Evolutionary conservation across 2,113 vertebrate genomes (phyloP).

Genomic region (Vanacampus margaritifer): DNA sequence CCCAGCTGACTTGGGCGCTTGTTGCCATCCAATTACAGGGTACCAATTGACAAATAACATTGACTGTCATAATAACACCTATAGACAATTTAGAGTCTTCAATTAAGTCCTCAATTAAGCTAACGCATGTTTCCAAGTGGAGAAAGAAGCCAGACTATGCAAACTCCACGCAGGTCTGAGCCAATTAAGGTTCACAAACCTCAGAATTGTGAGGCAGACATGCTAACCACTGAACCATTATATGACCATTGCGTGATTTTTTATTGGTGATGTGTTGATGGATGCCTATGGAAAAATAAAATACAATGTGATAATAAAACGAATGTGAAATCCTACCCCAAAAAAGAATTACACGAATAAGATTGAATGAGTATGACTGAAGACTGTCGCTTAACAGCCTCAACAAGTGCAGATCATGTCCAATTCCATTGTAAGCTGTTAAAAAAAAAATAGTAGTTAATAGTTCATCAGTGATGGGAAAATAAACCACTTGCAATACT

Average conservation of each 20-base stretch:
- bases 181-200: background rate
- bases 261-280: background rate
- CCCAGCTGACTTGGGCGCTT: background rate
- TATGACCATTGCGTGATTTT: no score
- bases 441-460: background rate
- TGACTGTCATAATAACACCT: background rate
- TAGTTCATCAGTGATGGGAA: no score
- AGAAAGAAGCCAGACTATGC: no score
- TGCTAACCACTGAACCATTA: background rate
- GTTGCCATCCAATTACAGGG: no score
- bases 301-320: slow-evolving; percentile 1
- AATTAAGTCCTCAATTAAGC: background rate
- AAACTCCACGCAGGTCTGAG: no score
- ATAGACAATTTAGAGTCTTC: background rate
- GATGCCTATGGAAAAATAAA: background rate
- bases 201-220: background rate
- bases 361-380: background rate
- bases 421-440: background rate
- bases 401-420: background rate
- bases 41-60: no score
- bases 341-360: background rate
- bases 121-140: background rate
- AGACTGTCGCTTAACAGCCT: background rate
- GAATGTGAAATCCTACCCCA: slow-evolving; percentile 3
- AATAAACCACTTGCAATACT: no score